These are phyloP conservation scores for Apostichopus californicus DNA, from an alignment of 35 echinoderm and acorn worm genomes.

Conservation along the genomic window DNA sequence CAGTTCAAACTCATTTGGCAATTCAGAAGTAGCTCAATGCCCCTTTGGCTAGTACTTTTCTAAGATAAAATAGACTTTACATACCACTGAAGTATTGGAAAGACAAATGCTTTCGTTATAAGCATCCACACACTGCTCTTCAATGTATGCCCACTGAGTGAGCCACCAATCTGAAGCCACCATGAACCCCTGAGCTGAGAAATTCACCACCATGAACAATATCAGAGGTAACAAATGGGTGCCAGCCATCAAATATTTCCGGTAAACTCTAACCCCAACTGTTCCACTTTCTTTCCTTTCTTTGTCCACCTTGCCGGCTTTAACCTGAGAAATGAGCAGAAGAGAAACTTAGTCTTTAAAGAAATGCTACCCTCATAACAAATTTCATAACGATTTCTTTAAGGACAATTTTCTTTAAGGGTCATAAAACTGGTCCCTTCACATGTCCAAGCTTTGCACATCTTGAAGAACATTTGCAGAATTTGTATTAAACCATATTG, in stretches of 20 bases:
- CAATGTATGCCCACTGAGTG: constrained; percentile 56
- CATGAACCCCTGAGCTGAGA: constrained; percentile 52
- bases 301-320: constrained; percentile 47
- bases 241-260: constrained; percentile 51
- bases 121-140: constrained; percentile 60
- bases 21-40: neutral
- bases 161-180: constrained; percentile 61
- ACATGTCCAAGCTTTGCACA: too few relatives aligned
- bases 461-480: too few relatives aligned
- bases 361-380: too few relatives aligned
- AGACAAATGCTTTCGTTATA: constrained; percentile 33
- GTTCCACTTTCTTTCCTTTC: constrained; percentile 52
- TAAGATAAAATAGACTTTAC: neutral
- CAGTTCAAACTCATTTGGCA: neutral
- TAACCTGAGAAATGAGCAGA: constrained; percentile 2
- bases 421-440: too few relatives aligned
- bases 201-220: constrained; percentile 30
- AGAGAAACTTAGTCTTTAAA: too few relatives aligned
- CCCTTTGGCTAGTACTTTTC: too few relatives aligned
- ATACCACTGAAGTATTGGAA: constrained; percentile 2
- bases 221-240: constrained; percentile 13
- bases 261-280: constrained; percentile 40
- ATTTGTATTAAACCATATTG: too few relatives aligned
- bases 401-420: too few relatives aligned
- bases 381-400: too few relatives aligned